phyloP scores from a whole-genome alignment of 2,888 invertebrate species.

The Spialia ferax region DNA sequence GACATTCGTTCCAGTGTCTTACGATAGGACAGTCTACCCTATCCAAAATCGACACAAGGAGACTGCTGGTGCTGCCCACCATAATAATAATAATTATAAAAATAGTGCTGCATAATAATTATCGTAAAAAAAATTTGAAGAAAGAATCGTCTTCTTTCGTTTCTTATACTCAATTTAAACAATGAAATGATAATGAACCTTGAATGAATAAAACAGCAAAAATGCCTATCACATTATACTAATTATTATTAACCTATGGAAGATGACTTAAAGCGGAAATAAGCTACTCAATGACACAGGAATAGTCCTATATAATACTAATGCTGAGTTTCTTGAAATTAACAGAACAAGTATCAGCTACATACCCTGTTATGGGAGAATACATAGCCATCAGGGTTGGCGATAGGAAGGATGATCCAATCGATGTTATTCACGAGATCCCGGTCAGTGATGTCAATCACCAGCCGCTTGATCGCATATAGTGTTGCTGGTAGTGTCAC shows the following conservation, averaged over 20 bases:
- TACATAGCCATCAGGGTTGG: conserved; percentile 91
- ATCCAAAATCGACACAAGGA: neutral
- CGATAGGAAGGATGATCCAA: conserved; percentile 89
- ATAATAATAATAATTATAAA: too few species aligned
- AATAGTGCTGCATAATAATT: too few species aligned
- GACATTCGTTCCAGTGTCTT: neutral
- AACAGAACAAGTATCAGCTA: conserved; percentile 78
- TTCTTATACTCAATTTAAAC: too few species aligned
- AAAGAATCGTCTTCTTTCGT: too few species aligned
- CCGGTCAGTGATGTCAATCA: conserved; percentile 83
- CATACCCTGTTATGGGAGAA: conserved; percentile 79
- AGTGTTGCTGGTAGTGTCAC: conserved; percentile 87
- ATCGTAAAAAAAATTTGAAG: too few species aligned
- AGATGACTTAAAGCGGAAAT: too few species aligned
- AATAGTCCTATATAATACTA: conserved; percentile 91
- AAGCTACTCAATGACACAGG: conserved; percentile 47
- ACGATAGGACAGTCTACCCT: neutral
- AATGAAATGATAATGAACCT: too few species aligned
- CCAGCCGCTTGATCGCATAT: conserved; percentile 88
- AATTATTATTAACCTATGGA: too few species aligned
- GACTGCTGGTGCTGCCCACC: neutral
- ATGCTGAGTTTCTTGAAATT: conserved; percentile 87
- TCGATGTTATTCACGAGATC: conserved; percentile 86
- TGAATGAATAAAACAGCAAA: too few species aligned
- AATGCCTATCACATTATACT: too few species aligned